phyloP scores from a whole-genome alignment of 2,113 vertebrate genomes.

The Loxodonta africana region DNA sequence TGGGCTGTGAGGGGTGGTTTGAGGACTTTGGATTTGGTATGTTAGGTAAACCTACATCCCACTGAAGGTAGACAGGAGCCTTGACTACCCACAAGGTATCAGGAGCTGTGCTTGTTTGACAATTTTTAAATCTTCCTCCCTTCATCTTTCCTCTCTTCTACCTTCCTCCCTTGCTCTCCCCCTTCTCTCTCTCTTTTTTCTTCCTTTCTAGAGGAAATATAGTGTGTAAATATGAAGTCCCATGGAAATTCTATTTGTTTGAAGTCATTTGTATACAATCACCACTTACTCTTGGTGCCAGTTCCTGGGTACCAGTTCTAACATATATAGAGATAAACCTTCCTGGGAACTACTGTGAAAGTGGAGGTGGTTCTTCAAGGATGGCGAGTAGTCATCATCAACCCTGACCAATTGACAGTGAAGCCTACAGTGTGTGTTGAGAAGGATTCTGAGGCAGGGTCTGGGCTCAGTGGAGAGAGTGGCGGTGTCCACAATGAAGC shows the following conservation, averaged over 20 bases:
- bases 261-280: neutral
- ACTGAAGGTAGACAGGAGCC: neutral
- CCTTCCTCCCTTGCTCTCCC: accelerated
- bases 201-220: neutral
- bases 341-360: neutral
- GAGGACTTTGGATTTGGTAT: neutral
- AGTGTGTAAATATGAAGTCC: neutral
- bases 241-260: neutral
- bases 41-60: neutral
- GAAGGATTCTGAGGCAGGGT: neutral
- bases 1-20: neutral
- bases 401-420: neutral
- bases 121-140: neutral
- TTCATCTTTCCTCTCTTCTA: too few relatives aligned
- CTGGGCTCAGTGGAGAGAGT: neutral
- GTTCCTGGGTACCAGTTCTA: neutral
- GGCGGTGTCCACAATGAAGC: neutral
- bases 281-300: neutral
- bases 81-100: neutral
- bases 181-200: neutral
- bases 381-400: neutral
- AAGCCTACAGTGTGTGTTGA: neutral
- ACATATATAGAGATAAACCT: neutral
- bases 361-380: neutral
- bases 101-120: neutral